Evolutionary conservation across 2,797 vertebrate genomes (phyloP).

Genomic region (Philypnodon macrostomus): DNA sequence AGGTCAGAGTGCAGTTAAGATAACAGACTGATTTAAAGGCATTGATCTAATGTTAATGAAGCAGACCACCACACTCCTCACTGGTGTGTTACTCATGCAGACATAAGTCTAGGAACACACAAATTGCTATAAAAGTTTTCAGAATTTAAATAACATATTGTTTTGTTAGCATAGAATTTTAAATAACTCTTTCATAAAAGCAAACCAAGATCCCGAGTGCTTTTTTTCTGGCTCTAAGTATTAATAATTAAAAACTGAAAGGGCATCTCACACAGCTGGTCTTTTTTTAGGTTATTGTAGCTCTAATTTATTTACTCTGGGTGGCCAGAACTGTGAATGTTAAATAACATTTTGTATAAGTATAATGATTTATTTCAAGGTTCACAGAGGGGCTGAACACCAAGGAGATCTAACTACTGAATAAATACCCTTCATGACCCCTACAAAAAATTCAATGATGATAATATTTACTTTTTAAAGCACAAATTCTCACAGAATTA

Average conservation of each 20-base stretch:
- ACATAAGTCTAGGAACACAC: slow-evolving; percentile 5
- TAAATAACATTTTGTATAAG: too few species aligned
- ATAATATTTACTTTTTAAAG: too few species aligned
- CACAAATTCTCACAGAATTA: too few species aligned
- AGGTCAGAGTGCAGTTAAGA: slow-evolving; percentile 46
- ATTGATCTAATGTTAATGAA: slow-evolving; percentile 64
- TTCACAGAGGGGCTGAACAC: too few species aligned
- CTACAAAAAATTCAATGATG: too few species aligned
- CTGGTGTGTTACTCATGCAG: slow-evolving; percentile 26
- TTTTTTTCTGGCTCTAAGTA: slow-evolving; percentile 8
- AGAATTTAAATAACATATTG: too few species aligned
- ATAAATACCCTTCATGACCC: too few species aligned
- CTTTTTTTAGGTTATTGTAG: slow-evolving; percentile 41
- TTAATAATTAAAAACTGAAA: slow-evolving; percentile 50
- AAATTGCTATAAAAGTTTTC: not conserved
- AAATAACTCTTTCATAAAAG: slow-evolving; percentile 11
- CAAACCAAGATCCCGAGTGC: slow-evolving; percentile 24
- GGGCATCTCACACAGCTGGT: slow-evolving; percentile 36
- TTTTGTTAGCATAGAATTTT: too few species aligned
- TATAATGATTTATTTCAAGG: too few species aligned
- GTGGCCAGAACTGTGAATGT: too few species aligned
- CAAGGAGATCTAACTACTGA: too few species aligned
- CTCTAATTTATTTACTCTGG: slow-evolving; percentile 35
- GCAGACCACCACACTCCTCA: slow-evolving; percentile 10
- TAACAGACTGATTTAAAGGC: slow-evolving; percentile 52